Conservation (phyloP, 2,888 invertebrate genomes). For the Apamea epomidion region DNA sequence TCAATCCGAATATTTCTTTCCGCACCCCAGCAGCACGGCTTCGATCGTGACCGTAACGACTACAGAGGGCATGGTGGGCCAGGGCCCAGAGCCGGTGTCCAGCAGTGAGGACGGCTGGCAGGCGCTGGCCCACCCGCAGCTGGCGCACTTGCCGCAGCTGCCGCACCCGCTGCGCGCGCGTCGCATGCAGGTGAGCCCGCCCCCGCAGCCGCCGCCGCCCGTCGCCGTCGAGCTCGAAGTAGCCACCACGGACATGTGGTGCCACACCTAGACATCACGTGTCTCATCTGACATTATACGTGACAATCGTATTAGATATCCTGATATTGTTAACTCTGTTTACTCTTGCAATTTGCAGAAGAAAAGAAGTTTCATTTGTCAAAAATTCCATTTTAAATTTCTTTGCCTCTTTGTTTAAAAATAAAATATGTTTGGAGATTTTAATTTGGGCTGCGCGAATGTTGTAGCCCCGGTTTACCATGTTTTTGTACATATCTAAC, state of each 20-base stretch:
- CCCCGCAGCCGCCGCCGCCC: conserved; percentile 74
- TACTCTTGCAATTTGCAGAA: conserved; percentile 24
- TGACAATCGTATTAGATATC: neutral
- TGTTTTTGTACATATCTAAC: conserved; percentile 54
- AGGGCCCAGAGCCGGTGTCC: conserved; percentile 65
- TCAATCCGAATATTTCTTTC: conserved; percentile 13
- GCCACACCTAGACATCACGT: conserved; percentile 62
- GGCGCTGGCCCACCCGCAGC: conserved; percentile 60
- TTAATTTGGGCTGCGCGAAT: conserved; percentile 50
- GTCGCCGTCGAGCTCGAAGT: conserved; percentile 87
- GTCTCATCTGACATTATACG: neutral
- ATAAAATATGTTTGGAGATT: conserved; percentile 59
- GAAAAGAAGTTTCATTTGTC: conserved; percentile 50
- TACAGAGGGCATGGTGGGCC: conserved; percentile 65
- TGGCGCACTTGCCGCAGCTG: conserved; percentile 63
- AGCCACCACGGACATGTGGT: conserved; percentile 87
- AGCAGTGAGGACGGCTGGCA: conserved; percentile 67
- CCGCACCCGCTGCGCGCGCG: conserved; percentile 71
- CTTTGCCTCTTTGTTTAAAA: conserved; percentile 55
- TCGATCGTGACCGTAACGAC: conserved; percentile 72
- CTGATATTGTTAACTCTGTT: conserved; percentile 14
- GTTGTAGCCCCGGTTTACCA: conserved; percentile 32
- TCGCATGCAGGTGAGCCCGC: conserved; percentile 76
- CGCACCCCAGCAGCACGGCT: conserved; percentile 76
- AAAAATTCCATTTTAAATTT: conserved; percentile 40